Evolutionary conservation across 1,140 invertebrate species (phyloP), one percentile per base, ranked within the genome.

Genomic region (Macrosteles quadrilineatus): DNA sequence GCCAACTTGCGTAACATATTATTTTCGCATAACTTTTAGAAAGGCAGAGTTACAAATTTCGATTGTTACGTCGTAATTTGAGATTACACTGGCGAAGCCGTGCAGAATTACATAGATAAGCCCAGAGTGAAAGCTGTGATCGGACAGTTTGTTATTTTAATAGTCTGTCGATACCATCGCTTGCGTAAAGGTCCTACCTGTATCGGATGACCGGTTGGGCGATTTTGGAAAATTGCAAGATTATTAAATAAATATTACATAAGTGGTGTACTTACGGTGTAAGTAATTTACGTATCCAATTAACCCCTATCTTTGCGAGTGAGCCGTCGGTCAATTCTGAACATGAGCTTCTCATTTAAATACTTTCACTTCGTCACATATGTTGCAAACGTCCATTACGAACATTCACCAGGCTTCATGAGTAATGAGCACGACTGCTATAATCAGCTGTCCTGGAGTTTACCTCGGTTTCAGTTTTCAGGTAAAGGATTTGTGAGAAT

Each of bases 121-220:
- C 36, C 6, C 4, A 6, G 47, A 53, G 47, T 53, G 47, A 53
- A 53, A 53, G 47, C 19, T 11, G 47, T 19, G 21, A 53, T 19
- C 19, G 47, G 47, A 53, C 47, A 53, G 47, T 53, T 53, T 53
- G 47, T 53, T 53, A 53, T 53, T 53, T 53, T 53, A 53, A 53
- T 53, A 53, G 47, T 19, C 21, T 11, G 21, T 53, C 19, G 19
- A 53, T 53, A 19, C 47, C 6, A 53, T 53, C 47, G 47, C 11
- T 53, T 4, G 36, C 4, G 47, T 53, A 53, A 4, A 19, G 47
- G 21, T 11, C 6, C 21, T 19, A 19, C 47, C 4, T 9, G 9
- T 53, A 53, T 53, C 47, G 47, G 47, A 53, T 53, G 47, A 53
- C 36, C 36, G 36, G 9, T 6, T 4, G 11, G 47, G 47, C 47